Conservation (phyloP, 92 coral and sea anemone genomes). For the Porites divaricata region DNA sequence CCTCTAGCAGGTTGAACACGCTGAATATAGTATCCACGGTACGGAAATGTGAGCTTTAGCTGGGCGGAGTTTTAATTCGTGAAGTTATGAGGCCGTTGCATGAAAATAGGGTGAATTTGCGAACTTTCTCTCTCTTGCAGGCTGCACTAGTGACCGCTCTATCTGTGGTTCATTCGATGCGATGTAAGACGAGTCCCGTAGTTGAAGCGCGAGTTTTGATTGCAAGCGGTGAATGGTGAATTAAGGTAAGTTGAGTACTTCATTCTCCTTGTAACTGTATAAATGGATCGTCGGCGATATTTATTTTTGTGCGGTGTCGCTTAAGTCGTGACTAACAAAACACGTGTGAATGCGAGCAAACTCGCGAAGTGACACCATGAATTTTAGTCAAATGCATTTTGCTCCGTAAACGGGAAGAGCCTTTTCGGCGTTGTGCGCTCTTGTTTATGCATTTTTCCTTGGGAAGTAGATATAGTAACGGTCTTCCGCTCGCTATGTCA, state of each 20-base stretch:
- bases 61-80: constrained; percentile 61
- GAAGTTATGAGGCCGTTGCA: constrained; percentile 37
- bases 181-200: constrained; percentile 93
- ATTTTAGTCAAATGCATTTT: constrained; percentile 8
- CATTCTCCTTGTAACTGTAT: constrained; percentile 89
- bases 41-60: constrained; percentile 72
- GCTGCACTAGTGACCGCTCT: constrained; percentile 13
- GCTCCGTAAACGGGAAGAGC: constrained; percentile 1
- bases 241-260: constrained; percentile 99
- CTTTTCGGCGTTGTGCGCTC: constrained; percentile 9
- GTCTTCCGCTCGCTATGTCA: constrained; percentile 4
- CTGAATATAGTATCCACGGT: constrained; percentile 82
- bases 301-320: constrained; percentile 79
- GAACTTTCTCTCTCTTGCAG: constrained; percentile 73
- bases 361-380: constrained; percentile 36
- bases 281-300: constrained; percentile 87
- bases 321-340: constrained; percentile 75
- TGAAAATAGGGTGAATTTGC: constrained; percentile 62
- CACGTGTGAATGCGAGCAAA: constrained; percentile 76
- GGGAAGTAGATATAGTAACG: constrained; percentile 6
- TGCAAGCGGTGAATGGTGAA: constrained; percentile 99
- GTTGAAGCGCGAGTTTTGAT: constrained; percentile 99
- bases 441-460: constrained; percentile 14
- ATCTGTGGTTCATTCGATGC: constrained; percentile 46
- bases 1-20: constrained; percentile 80